Base-by-base conservation (phyloP, 1,140 invertebrate genomes). In the Armadillidium nasatum region DNA sequence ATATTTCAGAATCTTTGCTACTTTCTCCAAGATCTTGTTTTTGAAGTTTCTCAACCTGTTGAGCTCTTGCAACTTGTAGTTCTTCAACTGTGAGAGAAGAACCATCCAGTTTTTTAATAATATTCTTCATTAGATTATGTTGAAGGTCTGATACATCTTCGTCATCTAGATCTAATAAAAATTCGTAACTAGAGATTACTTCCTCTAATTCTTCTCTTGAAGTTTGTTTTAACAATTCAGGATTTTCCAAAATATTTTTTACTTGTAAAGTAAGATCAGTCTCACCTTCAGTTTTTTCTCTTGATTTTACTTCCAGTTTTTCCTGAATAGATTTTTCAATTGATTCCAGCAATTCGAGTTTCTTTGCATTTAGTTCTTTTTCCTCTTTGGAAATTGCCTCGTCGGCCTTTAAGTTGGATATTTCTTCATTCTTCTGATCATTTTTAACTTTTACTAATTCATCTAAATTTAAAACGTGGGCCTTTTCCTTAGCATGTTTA, bases 371-470 rank as follows among this genome's bases (percentile, higher is more conserved):
- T 68, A 45, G 23, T 10, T 71, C 71, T 72, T 76, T 50, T 33
- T 54, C 54, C 33, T 76, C 70, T 60, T 11, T 13, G 33, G 74
- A 23, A 22, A 45, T 23, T 73, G 50, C 73, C 70, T 75, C 46
- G 44, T 68, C 10, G 43, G 43, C 21, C 69, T 22, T 43, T 3
- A 43, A 45, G 0, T 70, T 50, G n/a, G n/a, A 33, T 70, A 69
- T 70, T 68, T 75, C 46, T 33, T 33, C 33, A 33, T 33, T 6
- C 33, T 33, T 33, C 6, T 33, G 33, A 33, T 1, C 33, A 33
- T 3, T 6, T 33, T 33, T 33, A 33, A 33, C 33, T 33, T 33
- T 1, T 33, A 3, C 33, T 3, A 33, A 3, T 33, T 33, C 33
- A 33, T 33, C 33, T 33, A 33, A 1, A 33, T 33, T 33, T 33